phyloP scores from a whole-genome alignment of 2,113 vertebrate genomes.

The Scomber japonicus region DNA sequence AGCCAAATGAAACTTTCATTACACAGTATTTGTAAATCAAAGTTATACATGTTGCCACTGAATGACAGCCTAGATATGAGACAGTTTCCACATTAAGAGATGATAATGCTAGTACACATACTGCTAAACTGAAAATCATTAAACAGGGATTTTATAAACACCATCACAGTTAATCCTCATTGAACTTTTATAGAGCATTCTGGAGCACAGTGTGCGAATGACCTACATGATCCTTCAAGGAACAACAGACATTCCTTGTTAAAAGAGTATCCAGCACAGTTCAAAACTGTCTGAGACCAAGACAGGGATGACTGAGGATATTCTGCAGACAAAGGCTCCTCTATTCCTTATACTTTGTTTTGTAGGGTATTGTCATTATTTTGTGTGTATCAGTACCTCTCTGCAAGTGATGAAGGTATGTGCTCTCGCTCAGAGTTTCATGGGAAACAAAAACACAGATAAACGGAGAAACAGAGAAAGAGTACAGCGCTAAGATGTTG shows the following conservation, averaged over 20 bases:
- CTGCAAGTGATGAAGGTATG: not conserved
- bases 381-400: not conserved
- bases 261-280: not conserved
- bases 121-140: slow-evolving; percentile 1
- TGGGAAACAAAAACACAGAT: slow-evolving; percentile 12
- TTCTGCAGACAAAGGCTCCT: not conserved
- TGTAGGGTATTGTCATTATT: not conserved
- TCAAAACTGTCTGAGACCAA: not conserved
- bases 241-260: not conserved
- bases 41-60: not conserved
- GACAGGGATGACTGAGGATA: not conserved
- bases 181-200: not conserved
- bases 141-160: slow-evolving; percentile 7
- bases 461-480: not conserved
- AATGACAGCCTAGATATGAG: not conserved
- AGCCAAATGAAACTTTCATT: not conserved
- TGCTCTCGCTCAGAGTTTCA: not conserved
- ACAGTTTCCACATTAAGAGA: not conserved
- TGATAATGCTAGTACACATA: not conserved
- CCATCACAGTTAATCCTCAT: not conserved
- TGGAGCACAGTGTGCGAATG: not conserved
- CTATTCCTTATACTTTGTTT: not conserved
- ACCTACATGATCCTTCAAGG: not conserved
- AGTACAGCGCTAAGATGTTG: not conserved
- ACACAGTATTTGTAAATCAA: not conserved